A percentile compares a stretch with the other conserved stretches of the same genome.
phyloP scores from a whole-genome alignment of 2,888 invertebrate species.

The Epinotia ramella region DNA sequence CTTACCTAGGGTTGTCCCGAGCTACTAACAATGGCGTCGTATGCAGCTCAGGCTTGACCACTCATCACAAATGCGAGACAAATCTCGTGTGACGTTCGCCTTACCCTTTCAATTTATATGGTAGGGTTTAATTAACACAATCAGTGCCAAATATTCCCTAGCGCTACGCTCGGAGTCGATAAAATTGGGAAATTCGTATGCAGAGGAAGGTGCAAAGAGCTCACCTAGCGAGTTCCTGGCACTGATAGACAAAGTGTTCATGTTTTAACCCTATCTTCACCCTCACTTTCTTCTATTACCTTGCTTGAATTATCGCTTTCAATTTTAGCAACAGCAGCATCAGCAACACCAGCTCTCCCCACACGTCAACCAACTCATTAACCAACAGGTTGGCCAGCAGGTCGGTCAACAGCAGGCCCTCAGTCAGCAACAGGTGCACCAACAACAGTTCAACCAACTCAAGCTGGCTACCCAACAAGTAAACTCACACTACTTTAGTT shows the following conservation, averaged over 20 bases:
- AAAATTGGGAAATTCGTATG: too few relatives aligned
- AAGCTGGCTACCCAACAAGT: slow-evolving; percentile 76
- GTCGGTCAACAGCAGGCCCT: slow-evolving; percentile 59
- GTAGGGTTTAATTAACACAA: too few relatives aligned
- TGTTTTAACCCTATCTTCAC: not conserved
- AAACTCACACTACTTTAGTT: slow-evolving; percentile 29
- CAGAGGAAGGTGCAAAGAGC: too few relatives aligned
- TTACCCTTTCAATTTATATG: too few relatives aligned
- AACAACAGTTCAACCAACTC: slow-evolving; percentile 68
- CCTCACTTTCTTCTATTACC: not conserved
- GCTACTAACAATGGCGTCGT: too few relatives aligned
- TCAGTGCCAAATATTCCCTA: too few relatives aligned
- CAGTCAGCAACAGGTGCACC: slow-evolving; percentile 58
- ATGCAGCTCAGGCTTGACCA: too few relatives aligned
- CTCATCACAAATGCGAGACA: too few relatives aligned
- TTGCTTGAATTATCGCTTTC: not conserved
- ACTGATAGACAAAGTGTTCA: not conserved
- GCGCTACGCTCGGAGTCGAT: too few relatives aligned
- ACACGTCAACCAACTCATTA: slow-evolving; percentile 57
- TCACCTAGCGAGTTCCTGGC: too few relatives aligned
- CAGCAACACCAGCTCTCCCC: slow-evolving; percentile 68
- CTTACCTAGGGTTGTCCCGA: too few relatives aligned
- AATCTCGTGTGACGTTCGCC: too few relatives aligned
- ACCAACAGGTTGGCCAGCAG: slow-evolving; percentile 58
- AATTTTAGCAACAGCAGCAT: slow-evolving; percentile 49